These are phyloP conservation scores for Nannospalax galili DNA, from an alignment of 2,113 vertebrate species.

Conservation along the genomic window DNA sequence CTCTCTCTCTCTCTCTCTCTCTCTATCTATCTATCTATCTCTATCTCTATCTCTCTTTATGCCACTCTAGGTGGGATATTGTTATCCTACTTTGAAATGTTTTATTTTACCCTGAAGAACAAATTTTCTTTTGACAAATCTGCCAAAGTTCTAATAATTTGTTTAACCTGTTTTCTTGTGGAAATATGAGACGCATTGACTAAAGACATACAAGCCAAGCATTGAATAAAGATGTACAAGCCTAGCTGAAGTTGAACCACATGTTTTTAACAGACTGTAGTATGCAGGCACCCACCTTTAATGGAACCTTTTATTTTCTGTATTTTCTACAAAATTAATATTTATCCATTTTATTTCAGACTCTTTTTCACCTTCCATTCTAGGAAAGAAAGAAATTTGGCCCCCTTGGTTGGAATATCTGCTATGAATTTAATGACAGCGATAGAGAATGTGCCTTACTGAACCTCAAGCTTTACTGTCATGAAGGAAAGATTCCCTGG, in stretches of 20 bases:
- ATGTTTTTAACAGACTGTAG: neutral
- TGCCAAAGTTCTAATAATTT: neutral
- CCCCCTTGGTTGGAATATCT: constrained; percentile 91
- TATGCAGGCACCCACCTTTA: neutral
- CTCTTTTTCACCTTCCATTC: neutral
- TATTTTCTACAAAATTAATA: constrained; percentile 9
- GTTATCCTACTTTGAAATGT: neutral
- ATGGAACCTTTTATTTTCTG: neutral
- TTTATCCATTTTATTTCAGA: neutral
- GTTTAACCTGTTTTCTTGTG: neutral
- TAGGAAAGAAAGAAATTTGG: constrained; percentile 92
- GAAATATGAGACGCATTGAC: neutral
- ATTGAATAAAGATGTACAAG: neutral
- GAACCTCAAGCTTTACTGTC: constrained; percentile 90
- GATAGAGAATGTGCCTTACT: constrained; percentile 91
- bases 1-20: neutral
- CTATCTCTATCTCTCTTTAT: constrained; percentile 4
- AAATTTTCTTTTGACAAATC: constrained; percentile 8
- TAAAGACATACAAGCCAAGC: neutral
- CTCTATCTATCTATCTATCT: neutral
- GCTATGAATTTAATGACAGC: constrained; percentile 90
- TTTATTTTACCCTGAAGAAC: constrained; percentile 44
- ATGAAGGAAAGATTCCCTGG: constrained; percentile 86
- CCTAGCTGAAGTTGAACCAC: neutral
- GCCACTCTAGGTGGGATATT: neutral